Conservation (phyloP, 2,797 vertebrate species). For the Ptychadena robeensis region DNA sequence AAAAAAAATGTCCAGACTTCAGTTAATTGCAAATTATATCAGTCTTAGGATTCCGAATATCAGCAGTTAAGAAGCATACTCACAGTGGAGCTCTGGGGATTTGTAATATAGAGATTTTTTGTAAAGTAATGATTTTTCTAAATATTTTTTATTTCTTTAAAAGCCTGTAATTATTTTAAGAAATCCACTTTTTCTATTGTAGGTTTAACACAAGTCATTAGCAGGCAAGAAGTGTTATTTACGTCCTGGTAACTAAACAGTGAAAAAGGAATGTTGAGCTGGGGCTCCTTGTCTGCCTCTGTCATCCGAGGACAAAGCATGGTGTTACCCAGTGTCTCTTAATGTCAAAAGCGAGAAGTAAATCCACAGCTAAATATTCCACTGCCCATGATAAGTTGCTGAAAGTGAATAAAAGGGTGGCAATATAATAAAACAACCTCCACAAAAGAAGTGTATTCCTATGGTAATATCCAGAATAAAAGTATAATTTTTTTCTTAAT, state of each 20-base stretch:
- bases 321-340: conserved; percentile 57
- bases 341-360: conserved; percentile 48
- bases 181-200: not conserved
- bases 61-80: conserved; percentile 24
- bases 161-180: not conserved
- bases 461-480: not conserved
- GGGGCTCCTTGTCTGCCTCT: conserved; percentile 53
- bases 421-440: conserved; percentile 22
- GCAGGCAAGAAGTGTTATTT: conserved; percentile 50
- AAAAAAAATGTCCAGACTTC: conserved; percentile 24
- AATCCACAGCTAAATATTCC: conserved; percentile 55
- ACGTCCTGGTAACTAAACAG: conserved; percentile 58
- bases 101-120: not conserved
- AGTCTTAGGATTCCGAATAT: not conserved
- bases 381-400: conserved; percentile 45
- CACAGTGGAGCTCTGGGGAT: not conserved
- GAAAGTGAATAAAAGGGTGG: conserved; percentile 52
- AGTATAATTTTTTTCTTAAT: not conserved
- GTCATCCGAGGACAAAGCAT: conserved; percentile 51
- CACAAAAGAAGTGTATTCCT: not conserved
- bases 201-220: conserved; percentile 13
- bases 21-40: conserved; percentile 67
- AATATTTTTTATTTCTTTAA: not conserved
- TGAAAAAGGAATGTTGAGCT: conserved; percentile 48
- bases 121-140: conserved; percentile 19